Base-by-base conservation (phyloP, 2,113 vertebrate species). In the Malaclemys terrapin region DNA sequence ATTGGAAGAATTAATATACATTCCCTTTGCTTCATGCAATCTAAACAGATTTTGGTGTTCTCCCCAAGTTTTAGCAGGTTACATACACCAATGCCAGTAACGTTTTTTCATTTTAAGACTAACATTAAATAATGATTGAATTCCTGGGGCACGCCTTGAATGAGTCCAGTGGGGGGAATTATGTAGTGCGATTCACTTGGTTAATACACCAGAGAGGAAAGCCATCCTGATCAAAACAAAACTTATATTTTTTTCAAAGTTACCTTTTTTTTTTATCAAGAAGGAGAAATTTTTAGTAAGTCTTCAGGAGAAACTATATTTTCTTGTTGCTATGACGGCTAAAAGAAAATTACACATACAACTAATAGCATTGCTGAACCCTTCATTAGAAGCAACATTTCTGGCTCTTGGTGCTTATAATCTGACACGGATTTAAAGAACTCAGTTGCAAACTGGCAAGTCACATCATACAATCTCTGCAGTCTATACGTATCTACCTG, bases 311-410 rank as follows among this genome's bases (percentile, higher is more conserved):
- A 96, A 97, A 87, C 96, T 95, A 53, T 97, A 96, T 94, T 96
- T 96, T 87, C 96, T 91, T n/a, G 96, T 97, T 96, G 93, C 96
- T 96, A 94, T 94, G 96, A 96, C 95, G 92, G 92, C 91, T 90
- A 82, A 91, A 91, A 92, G 75, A 86, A 56, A 96, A 62, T 65
- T 83, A 88, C 4, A 0, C n/a, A 5, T 42, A 79, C 85, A 93
- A 86, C 87, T 8, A 81, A 92, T 4, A 14, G 89, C 81, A 79
- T 0, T 59, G 95, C 95, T 0, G 3, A 84, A 45, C 2, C 4
- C 80, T 50, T 93, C n/a, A 80, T 75, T 79, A 16, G 89, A 89
- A 94, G 94, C 96, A 88, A 82, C 13, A 29, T n/a, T 94, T 89
- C 89, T 95, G 94, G 94, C 90, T 95, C 93, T 54, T 0, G 0